Evolutionary conservation across 2,888 invertebrate species (phyloP).

Genomic region (Sinodicranocentrus sp.): DNA sequence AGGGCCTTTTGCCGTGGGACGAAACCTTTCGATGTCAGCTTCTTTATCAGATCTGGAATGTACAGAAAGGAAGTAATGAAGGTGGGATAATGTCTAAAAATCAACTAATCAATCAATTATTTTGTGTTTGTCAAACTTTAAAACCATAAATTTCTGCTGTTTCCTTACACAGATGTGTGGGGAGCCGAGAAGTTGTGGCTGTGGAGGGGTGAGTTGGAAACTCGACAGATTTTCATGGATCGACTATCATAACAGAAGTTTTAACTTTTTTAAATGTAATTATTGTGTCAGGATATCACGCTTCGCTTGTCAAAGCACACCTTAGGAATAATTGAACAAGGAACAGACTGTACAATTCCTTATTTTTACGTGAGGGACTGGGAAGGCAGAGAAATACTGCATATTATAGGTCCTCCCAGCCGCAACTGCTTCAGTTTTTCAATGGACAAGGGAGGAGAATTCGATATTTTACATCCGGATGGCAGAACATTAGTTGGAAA

Average conservation of each 20-base stretch:
- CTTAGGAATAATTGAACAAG: conserved; percentile 71
- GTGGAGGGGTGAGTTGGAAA: conserved; percentile 71
- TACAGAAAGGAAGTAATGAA: conserved; percentile 73
- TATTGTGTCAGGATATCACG: conserved; percentile 65
- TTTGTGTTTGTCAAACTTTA: background rate
- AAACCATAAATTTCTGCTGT: too few species aligned
- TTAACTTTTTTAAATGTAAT: too few species aligned
- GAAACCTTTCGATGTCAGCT: conserved; percentile 71
- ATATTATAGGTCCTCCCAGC: conserved; percentile 63
- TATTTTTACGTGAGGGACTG: conserved; percentile 69
- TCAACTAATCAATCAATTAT: too few species aligned
- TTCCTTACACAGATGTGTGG: conserved; percentile 63
- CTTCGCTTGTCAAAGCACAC: conserved; percentile 67
- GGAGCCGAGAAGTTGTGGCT: conserved; percentile 72
- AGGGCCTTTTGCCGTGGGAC: conserved; percentile 72
- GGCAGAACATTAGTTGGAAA: conserved; percentile 63
- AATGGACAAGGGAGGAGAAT: conserved; percentile 62
- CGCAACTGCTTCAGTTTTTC: conserved; percentile 67
- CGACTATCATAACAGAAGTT: too few species aligned
- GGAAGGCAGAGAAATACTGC: conserved; percentile 68
- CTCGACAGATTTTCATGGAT: too few species aligned
- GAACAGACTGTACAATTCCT: conserved; percentile 68
- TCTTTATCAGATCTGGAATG: conserved; percentile 72
- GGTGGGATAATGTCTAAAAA: too few species aligned
- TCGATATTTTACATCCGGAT: conserved; percentile 63